Evolutionary conservation across 1,140 invertebrate genomes (phyloP).

Genomic region (Ladona fulva): DNA sequence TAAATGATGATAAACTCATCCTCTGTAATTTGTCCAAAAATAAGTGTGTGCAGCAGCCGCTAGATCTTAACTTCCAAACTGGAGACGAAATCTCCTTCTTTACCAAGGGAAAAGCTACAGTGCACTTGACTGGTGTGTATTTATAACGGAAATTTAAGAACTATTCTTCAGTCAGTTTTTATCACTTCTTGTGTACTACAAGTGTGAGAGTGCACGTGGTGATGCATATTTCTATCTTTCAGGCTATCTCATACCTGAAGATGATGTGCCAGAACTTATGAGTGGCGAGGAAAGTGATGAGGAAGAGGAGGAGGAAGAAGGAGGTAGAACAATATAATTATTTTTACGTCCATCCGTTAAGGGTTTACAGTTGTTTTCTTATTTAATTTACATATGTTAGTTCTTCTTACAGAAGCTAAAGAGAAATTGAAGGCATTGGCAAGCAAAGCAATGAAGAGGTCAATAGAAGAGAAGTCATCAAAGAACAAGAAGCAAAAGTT

Average conservation of each 20-base stretch:
- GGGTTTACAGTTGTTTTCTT: no score
- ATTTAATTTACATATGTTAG: no score
- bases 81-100: constrained; percentile 38
- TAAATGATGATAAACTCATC: constrained; percentile 35
- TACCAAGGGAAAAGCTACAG: constrained; percentile 33
- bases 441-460: background rate
- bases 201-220: no score
- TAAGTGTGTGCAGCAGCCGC: constrained; percentile 32
- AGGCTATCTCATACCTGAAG: constrained; percentile 21
- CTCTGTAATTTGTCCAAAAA: constrained; percentile 36
- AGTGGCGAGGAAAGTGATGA: background rate
- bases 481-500: constrained; percentile 1
- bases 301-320: background rate
- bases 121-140: constrained; percentile 19
- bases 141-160: background rate
- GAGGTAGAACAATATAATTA: background rate
- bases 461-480: background rate
- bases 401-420: background rate
- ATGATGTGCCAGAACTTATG: background rate
- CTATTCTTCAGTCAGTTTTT: no score
- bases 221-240: background rate
- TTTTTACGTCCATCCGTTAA: background rate
- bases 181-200: no score
- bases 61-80: constrained; percentile 38
- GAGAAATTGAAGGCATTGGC: background rate